Evolutionary conservation across 1,140 invertebrate genomes (phyloP).

Genomic region (Antheraea pernyi): DNA sequence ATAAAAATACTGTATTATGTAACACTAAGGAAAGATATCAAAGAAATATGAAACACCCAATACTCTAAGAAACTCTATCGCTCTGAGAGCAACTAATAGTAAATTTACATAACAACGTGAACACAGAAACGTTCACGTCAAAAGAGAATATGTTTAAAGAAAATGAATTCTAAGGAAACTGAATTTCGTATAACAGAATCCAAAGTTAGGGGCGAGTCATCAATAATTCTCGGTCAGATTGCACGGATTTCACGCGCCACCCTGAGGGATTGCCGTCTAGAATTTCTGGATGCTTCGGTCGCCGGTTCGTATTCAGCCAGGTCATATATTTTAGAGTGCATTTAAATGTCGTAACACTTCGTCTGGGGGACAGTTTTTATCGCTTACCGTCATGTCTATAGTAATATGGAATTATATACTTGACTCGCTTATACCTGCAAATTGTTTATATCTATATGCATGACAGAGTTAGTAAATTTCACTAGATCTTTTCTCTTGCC

Average conservation of each 20-base stretch:
- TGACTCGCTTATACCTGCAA: too few species aligned
- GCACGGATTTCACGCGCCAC: slow-evolving; percentile 22
- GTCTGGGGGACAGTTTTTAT: not conserved
- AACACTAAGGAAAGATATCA: not conserved
- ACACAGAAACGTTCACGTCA: not conserved
- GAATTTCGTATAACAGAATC: not conserved
- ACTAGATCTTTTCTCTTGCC: too few species aligned
- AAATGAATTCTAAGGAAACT: not conserved
- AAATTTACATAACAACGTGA: not conserved
- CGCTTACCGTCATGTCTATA: not conserved
- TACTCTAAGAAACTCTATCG: not conserved
- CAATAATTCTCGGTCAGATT: slow-evolving; percentile 35
- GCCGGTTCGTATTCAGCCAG: slow-evolving; percentile 19
- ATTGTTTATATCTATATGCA: too few species aligned
- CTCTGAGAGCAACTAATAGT: not conserved
- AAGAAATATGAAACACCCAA: not conserved
- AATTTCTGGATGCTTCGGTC: slow-evolving; percentile 20
- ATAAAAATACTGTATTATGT: not conserved
- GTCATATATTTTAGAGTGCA: slow-evolving; percentile 10
- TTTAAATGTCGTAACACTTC: not conserved
- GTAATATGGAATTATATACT: not conserved
- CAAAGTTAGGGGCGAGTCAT: slow-evolving; percentile 13
- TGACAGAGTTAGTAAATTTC: too few species aligned
- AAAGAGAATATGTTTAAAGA: not conserved
- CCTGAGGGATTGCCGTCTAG: slow-evolving; percentile 28